phyloP scores from a whole-genome alignment of 2,888 invertebrate genomes.

The Orthosia incerta region DNA sequence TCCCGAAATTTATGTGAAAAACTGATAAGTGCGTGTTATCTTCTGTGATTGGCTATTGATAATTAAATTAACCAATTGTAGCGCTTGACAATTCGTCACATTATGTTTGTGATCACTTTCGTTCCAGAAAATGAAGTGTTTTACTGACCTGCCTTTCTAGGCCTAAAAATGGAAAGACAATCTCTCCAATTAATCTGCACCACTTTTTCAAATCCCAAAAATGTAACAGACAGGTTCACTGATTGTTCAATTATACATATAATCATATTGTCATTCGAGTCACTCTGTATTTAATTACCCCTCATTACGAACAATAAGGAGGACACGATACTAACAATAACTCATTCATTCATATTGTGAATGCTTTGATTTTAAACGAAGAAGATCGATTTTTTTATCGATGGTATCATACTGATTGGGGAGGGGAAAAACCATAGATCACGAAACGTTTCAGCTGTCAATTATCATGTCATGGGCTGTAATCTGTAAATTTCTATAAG shows the following conservation, averaged over 20 bases:
- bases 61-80: too few species aligned
- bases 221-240: slow-evolving; percentile 59
- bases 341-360: slow-evolving; percentile 66
- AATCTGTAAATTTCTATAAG: too few species aligned
- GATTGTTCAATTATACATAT: slow-evolving; percentile 67
- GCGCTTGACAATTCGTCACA: too few species aligned
- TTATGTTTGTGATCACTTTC: too few species aligned
- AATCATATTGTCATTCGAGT: slow-evolving; percentile 72
- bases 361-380: slow-evolving; percentile 43
- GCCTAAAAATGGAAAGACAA: background rate
- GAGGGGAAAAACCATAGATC: background rate
- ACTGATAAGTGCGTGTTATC: too few species aligned
- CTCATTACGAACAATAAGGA: slow-evolving; percentile 75
- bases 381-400: slow-evolving; percentile 12
- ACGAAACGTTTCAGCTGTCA: too few species aligned
- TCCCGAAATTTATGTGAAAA: too few species aligned
- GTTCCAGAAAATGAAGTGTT: background rate
- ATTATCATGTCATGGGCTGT: too few species aligned
- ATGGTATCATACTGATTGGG: too few species aligned
- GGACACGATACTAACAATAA: slow-evolving; percentile 69
- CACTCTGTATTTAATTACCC: slow-evolving; percentile 70
- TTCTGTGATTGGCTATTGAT: too few species aligned
- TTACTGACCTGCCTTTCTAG: too few species aligned
- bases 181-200: background rate
- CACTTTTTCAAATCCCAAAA: slow-evolving; percentile 21